phyloP scores from a whole-genome alignment of 1,140 invertebrate species.

The Papilio aristodemus region DNA sequence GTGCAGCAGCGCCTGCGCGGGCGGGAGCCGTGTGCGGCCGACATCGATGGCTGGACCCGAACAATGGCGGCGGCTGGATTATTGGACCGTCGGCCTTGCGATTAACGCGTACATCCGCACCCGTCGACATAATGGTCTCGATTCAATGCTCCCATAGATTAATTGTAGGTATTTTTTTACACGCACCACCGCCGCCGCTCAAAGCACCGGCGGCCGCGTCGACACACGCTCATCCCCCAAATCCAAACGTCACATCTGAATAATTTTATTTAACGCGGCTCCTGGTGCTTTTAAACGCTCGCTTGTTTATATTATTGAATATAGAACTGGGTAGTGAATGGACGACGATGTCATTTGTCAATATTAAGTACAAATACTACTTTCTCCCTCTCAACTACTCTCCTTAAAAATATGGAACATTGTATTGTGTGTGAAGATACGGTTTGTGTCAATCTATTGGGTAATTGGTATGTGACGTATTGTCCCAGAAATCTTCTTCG shows the following conservation, averaged over 20 bases:
- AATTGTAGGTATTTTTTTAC: constrained; percentile 25
- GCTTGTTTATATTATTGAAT: background rate
- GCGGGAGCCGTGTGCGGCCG: constrained; percentile 30
- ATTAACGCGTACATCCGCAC: constrained; percentile 39
- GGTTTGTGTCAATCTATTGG: too few relatives aligned
- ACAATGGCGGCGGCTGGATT: constrained; percentile 38
- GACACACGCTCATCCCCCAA: constrained; percentile 16
- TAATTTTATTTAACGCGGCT: constrained; percentile 12
- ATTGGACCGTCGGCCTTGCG: constrained; percentile 39
- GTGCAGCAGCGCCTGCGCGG: background rate
- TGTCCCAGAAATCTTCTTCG: too few relatives aligned
- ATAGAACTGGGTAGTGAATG: background rate
- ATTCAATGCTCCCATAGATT: constrained; percentile 33
- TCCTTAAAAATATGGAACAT: background rate
- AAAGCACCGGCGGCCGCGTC: background rate
- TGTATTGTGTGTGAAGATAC: background rate
- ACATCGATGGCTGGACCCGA: constrained; percentile 39
- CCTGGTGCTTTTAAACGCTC: background rate
- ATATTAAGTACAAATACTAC: background rate
- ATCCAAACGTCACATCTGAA: background rate
- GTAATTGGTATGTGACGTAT: too few relatives aligned
- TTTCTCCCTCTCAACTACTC: background rate
- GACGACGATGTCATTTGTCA: background rate
- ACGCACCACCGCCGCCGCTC: constrained; percentile 12
- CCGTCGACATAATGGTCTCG: constrained; percentile 35